Conservation (phyloP, 2,888 invertebrate species). For the Brachypalpus laphriformis region DNA sequence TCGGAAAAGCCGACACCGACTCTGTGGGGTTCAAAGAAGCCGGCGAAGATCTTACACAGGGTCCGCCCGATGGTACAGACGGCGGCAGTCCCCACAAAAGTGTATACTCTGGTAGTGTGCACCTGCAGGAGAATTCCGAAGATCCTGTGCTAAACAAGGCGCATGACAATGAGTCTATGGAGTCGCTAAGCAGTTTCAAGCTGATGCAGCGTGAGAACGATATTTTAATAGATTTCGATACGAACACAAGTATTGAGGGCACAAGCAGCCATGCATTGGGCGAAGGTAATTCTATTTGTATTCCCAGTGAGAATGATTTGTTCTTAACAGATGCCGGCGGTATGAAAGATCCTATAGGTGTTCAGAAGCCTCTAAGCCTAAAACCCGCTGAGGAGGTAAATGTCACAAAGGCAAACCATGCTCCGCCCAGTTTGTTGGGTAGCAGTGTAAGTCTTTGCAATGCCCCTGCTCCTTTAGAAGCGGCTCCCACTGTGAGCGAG, state of each 20-base stretch:
- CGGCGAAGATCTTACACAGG: conserved; percentile 29
- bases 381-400: conserved; percentile 24
- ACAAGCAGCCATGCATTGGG: conserved; percentile 23
- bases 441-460: neutral
- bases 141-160: conserved; percentile 8
- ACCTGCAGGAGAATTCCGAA: conserved; percentile 36
- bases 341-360: conserved; percentile 27
- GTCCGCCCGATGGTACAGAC: conserved; percentile 21
- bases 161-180: conserved; percentile 40
- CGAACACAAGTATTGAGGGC: conserved; percentile 44
- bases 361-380: conserved; percentile 5
- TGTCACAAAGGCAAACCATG: neutral
- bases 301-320: conserved; percentile 47
- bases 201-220: conserved; percentile 56
- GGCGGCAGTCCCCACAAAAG: conserved; percentile 32
- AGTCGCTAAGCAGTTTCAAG: conserved; percentile 53
- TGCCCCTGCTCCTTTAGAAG: neutral
- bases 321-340: conserved; percentile 29
- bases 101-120: conserved; percentile 13
- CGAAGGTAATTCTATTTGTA: conserved; percentile 43
- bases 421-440: neutral
- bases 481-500: neutral
- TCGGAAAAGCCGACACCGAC: conserved; percentile 43
- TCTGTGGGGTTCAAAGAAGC: conserved; percentile 53
- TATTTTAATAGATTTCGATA: conserved; percentile 60